These are phyloP conservation scores for Cuniculus paca DNA, from an alignment of 2,797 vertebrate species.

Conservation along the genomic window DNA sequence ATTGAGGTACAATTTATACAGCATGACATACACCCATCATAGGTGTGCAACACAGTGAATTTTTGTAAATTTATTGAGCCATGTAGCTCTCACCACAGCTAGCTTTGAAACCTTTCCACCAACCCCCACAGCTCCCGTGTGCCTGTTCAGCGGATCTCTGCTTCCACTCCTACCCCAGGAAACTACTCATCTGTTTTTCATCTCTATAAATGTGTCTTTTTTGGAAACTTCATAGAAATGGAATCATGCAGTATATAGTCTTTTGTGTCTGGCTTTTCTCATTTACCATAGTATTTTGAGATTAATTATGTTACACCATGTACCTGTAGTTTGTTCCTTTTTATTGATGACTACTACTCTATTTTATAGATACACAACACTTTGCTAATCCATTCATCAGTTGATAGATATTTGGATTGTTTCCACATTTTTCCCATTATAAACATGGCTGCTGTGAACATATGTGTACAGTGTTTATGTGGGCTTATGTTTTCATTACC, in stretches of 20 bases:
- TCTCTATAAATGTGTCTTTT: conserved; percentile 68
- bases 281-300: conserved; percentile 69
- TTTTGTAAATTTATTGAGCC: conserved; percentile 36
- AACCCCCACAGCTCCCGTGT: neutral
- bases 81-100: neutral
- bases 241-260: conserved; percentile 6
- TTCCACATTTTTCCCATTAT: conserved; percentile 53
- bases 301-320: conserved; percentile 31
- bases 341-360: conserved; percentile 64
- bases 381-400: conserved; percentile 54
- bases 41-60: neutral
- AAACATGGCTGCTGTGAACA: conserved; percentile 36
- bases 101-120: conserved; percentile 52
- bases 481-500: conserved; percentile 49
- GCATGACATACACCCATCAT: neutral
- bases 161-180: neutral
- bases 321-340: conserved; percentile 64
- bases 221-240: conserved; percentile 20
- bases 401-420: conserved; percentile 42
- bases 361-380: conserved; percentile 56
- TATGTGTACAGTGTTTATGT: neutral
- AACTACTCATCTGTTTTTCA: conserved; percentile 63
- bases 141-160: conserved; percentile 22
- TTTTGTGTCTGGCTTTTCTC: conserved; percentile 66
- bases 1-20: conserved; percentile 27